Evolutionary conservation across 2,888 invertebrate genomes (phyloP).

Genomic region (Phoronis australis): DNA sequence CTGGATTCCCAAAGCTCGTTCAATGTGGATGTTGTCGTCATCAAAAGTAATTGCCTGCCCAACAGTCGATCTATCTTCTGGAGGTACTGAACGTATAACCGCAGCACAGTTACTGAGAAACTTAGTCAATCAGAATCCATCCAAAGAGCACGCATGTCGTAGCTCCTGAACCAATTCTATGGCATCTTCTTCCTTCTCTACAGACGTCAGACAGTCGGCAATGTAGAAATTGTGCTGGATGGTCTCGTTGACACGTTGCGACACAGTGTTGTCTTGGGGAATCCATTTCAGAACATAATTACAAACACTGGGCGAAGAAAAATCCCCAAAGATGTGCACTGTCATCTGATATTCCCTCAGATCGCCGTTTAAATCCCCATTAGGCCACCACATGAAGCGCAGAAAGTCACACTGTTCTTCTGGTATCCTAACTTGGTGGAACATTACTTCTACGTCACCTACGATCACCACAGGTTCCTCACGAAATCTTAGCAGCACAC

Average conservation of each 20-base stretch:
- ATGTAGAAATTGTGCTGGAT: slow-evolving; percentile 6
- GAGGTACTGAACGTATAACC: background rate
- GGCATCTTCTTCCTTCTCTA: slow-evolving; percentile 1
- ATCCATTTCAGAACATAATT: slow-evolving; percentile 9
- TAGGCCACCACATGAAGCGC: slow-evolving; percentile 12
- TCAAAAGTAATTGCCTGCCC: background rate
- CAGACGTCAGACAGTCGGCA: slow-evolving; percentile 7
- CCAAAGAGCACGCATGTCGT: background rate
- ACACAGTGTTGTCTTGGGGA: background rate
- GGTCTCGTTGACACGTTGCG: background rate
- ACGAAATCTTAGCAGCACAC: slow-evolving; percentile 10
- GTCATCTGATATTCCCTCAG: slow-evolving; percentile 9
- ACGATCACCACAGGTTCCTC: slow-evolving; percentile 4
- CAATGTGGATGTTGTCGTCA: background rate
- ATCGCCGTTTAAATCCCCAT: background rate
- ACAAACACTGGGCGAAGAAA: slow-evolving; percentile 6
- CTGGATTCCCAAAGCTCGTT: slow-evolving; percentile 1
- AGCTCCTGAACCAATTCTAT: background rate
- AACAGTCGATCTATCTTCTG: background rate
- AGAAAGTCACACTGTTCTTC: slow-evolving; percentile 8
- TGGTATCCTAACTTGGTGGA: slow-evolving; percentile 7
- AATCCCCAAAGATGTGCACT: slow-evolving; percentile 11
- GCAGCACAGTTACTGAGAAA: background rate
- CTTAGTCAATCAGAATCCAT: background rate
- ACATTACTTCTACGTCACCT: slow-evolving; percentile 12